Evolutionary conservation across 2,113 vertebrate species (phyloP), one percentile per base, ranked within the genome.

Genomic region (Formicarius rufipectus): DNA sequence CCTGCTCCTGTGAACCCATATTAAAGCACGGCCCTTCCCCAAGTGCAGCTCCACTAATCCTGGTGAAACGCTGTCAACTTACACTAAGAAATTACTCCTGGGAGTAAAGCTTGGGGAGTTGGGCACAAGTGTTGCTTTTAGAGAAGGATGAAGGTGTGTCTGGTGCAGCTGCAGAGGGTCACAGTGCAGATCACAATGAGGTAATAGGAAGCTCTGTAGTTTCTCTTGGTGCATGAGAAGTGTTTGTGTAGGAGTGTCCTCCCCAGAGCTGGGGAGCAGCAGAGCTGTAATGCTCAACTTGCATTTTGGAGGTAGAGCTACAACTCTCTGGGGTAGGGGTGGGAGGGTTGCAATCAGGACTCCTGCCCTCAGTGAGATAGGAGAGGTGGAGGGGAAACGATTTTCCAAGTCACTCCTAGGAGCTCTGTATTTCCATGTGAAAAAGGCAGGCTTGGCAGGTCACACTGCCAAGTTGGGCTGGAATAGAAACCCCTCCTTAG

Each of bases 121-220:
- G 44, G 78, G 81, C 27, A 96, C 89, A 79, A 87, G 81, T 52
- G 9, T 6, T 75, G 64, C 80, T 93, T 40, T 59, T 37, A 75
- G 94, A 97, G 97, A 98, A 97, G 97, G 81, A 74, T 50, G 89
- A 97, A 97, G 97, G 97, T 97, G 97, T 98, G 96, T 96, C 97
- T 67, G 50, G 16, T 91, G 63, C 87, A 94, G 94, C 97, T 95
- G 90, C 83, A 69, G 90, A 87, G 97, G 87, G 97, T 98, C 98
- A 95, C 9, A 7, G 73, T 75, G 74, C 5, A 24, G 97, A 97
- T 89, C 92, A 93, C 96, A 31, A 49, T 98, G 98, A 98, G 98
- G 97, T 99, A 92, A 98, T 96, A 96, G 98, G 98, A 98, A 98
- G 97, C 93, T 96, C 96, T 95, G 77, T 25, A 35, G 91, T 93